Evolutionary conservation across 2,888 invertebrate species (phyloP), one percentile per base, ranked within the genome.

Genomic region (Peribatodes rhomboidaria): DNA sequence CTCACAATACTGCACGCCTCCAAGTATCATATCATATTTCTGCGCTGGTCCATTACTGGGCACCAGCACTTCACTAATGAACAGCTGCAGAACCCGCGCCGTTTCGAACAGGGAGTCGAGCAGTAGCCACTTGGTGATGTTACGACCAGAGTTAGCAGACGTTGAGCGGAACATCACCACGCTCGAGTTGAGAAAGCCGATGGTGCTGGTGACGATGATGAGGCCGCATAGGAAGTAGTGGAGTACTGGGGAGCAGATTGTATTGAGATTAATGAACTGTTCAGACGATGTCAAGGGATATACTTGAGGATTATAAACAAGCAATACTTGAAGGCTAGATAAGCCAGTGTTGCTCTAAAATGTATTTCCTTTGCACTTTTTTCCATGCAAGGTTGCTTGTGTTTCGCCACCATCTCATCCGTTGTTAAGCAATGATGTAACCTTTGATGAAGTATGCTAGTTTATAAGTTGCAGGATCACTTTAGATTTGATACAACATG

Each of bases 61-160:
- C 7, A 92, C 72, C 37, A 91, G 78, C 1, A 91, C 83, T 65
- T 92, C 90, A 13, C 85, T 81, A 4, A 92, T 69, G 61, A 92
- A 93, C 69, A 92, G 85, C 52, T 92, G 92, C 6, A 93, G 79
- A 0, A 93, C 89, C 0, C 92, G 70, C 7, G 85, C 86, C 0
- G 91, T 91, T 77, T 93, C 92, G 46, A 93, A 93, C 72, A 92
- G 69, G 0, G 92, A 93, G 77, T 92, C 89, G 2, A 93, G 74
- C 13, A 93, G 79, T 35, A 93, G 70, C 92, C 92, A 93, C 0
- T 84, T 82, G 44, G 92, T 91, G 49, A 93, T 85, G 54, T 87
- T 87, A 6, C 85, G 80, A 8, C 86, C 86, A 0, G 77, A 71
- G 73, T 88, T 90, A 47, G 77, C 76, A 0, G 75, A 57, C 0